Base-by-base conservation (phyloP, 2,888 invertebrate species). In the Scaptomyza caliginosa region DNA sequence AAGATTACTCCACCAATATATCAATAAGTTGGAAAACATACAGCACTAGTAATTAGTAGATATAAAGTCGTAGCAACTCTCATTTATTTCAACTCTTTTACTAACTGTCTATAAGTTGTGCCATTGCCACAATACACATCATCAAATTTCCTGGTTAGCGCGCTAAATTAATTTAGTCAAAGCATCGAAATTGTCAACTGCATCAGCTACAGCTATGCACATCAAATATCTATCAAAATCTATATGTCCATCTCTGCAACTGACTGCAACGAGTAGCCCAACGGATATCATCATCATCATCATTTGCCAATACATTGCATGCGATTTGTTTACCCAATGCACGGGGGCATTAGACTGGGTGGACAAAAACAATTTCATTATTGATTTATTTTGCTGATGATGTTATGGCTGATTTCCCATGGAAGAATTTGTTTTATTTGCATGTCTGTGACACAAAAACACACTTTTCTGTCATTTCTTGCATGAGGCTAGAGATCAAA, bases 141-240 rank as follows among this genome's bases (percentile, higher is more conserved):
- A 76, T 68, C 87, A 74, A 74, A 85, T 86, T 67, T 60, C 66
- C 84, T n/a, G n/a, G 81, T 84, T 80, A 78, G 81, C 67, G 67
- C 72, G 84, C 72, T 74, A 78, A 85, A 88, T 85, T 86, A 84
- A 85, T 85, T 85, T 88, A 86, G 86, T 80, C 76, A 76, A 70
- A 67, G 81, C 82, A 76, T 77, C 69, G 70, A 69, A 70, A 55
- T 42, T 68, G 49, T 49, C 63, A 46, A 48, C 54, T 67, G 72
- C 54, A 71, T 60, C 54, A 3, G 3, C 21, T 2, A 10, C 28
- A 11, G 32, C 76, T 40, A 49, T 71, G 28, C 32, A 40, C 28
- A n/a, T n/a, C 62, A 42, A 69, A 74, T 58, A 55, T 58, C 56
- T 77, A 66, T 54, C 57, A 28, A 46, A 50, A 46, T 48, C 38